A percentile compares a stretch with the other conserved stretches of the same genome.
Conservation (phyloP, 2,888 invertebrate species). For the Thumatha senex region DNA sequence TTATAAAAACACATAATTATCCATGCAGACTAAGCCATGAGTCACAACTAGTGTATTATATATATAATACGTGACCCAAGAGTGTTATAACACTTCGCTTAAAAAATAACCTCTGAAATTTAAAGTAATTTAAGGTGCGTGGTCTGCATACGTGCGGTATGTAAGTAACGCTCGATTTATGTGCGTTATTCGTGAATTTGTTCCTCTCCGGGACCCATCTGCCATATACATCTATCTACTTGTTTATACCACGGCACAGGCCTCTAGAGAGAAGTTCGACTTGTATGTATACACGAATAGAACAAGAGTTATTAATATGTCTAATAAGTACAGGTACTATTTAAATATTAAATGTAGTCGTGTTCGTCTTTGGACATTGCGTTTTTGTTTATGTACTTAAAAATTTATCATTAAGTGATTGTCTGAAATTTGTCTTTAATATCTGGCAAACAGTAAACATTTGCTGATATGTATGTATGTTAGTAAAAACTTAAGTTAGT, state of each 20-base stretch:
- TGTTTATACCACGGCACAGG: slow-evolving; percentile 35
- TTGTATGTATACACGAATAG: slow-evolving; percentile 9
- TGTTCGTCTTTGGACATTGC: neutral
- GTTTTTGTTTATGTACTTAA: neutral
- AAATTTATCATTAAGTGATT: no score
- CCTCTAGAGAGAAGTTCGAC: slow-evolving; percentile 16
- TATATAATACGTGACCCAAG: neutral
- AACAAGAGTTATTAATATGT: slow-evolving; percentile 9
- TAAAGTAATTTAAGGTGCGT: slow-evolving; percentile 47
- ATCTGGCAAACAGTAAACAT: no score
- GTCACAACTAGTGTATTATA: neutral
- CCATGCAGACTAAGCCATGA: no score
- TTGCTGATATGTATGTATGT: no score
- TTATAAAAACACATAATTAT: neutral
- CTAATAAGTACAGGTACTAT: slow-evolving; percentile 1
- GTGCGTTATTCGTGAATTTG: slow-evolving; percentile 43
- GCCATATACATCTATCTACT: no score
- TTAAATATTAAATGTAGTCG: slow-evolving; percentile 5
- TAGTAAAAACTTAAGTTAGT: no score
- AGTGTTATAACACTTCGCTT: slow-evolving; percentile 25
- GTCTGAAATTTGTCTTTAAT: no score
- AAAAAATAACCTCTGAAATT: slow-evolving; percentile 44
- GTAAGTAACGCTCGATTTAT: slow-evolving; percentile 48
- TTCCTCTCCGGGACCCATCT: slow-evolving; percentile 34
- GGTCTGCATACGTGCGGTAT: slow-evolving; percentile 40